Base-by-base conservation (phyloP, 2,888 invertebrate genomes). In the Sympetrum striolatum region DNA sequence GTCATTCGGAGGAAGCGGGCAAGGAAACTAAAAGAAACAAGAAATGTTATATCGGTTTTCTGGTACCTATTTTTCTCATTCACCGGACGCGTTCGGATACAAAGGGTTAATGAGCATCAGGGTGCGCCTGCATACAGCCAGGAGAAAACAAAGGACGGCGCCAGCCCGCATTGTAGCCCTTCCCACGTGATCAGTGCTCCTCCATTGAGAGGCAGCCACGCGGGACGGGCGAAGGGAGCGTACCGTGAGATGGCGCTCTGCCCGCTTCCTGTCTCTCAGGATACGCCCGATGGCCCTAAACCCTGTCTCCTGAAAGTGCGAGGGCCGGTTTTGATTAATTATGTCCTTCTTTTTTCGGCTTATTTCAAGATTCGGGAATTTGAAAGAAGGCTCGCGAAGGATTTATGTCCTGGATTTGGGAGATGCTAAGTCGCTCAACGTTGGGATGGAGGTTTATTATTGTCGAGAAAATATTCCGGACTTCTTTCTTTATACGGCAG, bases 61-160 rank as follows among this genome's bases (percentile, higher is more conserved):
- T n/a, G 35, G 44, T 37, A 14, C 31, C 8, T 44, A 10, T 48
- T 25, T 60, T 60, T 22, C 37, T 60, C 60, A 60, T 60, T 86
- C 37, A 39, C 39, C 64, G 86, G 86, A 86, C 86, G 86, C 60
- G 86, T 60, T 35, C 37, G 58, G 86, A 86, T 86, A 86, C 86
- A 86, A 86, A 86, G 86, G 86, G 86, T 86, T 86, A 86, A 86
- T 86, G 86, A 86, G 86, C 86, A 86, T 37, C 31, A 60, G 86
- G 86, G 86, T 60, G 60, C 60, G 86, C 58, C 35, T 37, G 86
- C 64, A 86, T 86, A 60, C 86, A 60, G 86, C 22, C 37, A 31
- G 14, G 35, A 64, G 86, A 60, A 86, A 86, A 86, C 86, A 86
- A 86, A 86, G 60, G 86, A 60, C 37, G 86, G 37, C 60, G 86